These are phyloP conservation scores for Aurelia sp. DNA, from an alignment of 30 jellyfish, hydroid and myxozoan genomes.

Conservation along the genomic window DNA sequence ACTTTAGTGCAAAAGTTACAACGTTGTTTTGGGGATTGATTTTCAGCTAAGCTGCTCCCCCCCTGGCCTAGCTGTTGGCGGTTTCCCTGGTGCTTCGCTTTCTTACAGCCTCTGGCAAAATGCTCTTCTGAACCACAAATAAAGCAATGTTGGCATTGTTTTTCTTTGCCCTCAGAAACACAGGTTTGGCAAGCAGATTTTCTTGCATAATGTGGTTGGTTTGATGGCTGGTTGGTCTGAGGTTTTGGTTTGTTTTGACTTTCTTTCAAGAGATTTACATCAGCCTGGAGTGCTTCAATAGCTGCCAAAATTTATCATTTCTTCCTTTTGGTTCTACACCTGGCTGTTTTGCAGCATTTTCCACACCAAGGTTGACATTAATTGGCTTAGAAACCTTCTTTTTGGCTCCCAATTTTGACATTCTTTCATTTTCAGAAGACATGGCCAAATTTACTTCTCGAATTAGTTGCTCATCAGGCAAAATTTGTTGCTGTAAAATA, in stretches of 20 bases:
- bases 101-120: not conserved
- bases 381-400: conserved; percentile 11
- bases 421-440: conserved; percentile 18
- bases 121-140: conserved; percentile 37
- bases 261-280: not conserved
- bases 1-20: conserved; percentile 21
- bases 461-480: conserved; percentile 22
- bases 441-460: not conserved
- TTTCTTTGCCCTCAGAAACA: conserved; percentile 4
- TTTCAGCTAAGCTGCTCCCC: not conserved
- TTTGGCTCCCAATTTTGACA: conserved; percentile 20
- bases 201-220: conserved; percentile 2
- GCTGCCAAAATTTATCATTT: conserved; percentile 31
- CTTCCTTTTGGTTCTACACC: conserved; percentile 1
- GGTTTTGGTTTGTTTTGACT: not conserved
- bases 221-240: conserved; percentile 2
- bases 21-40: conserved; percentile 1
- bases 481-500: not conserved
- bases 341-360: conserved; percentile 27
- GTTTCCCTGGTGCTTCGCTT: not conserved
- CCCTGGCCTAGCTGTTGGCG: not conserved
- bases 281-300: conserved; percentile 28
- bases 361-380: conserved; percentile 13
- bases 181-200: not conserved
- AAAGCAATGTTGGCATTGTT: conserved; percentile 36